phyloP scores from a whole-genome alignment of 2,888 invertebrate species.

The Mayetiola destructor region DNA sequence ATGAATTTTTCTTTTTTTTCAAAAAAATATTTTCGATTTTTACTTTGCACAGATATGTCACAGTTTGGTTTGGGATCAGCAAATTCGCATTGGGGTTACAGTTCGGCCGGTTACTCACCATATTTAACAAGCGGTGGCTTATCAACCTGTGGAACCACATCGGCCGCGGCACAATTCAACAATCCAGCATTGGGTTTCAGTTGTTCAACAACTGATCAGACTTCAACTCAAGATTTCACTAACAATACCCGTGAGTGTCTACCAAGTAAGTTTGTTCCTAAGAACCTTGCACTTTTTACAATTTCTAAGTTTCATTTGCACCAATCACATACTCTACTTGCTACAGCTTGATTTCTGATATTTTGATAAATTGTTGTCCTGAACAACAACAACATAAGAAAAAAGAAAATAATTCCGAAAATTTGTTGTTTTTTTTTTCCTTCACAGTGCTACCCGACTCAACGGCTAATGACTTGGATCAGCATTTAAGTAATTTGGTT shows the following conservation, averaged over 20 bases:
- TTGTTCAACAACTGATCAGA: constrained; percentile 52
- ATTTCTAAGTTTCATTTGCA: neutral
- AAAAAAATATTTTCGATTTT: neutral
- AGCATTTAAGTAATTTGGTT: constrained; percentile 51
- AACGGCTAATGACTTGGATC: constrained; percentile 57
- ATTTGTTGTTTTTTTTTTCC: neutral
- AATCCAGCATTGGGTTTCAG: constrained; percentile 59
- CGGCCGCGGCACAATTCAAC: constrained; percentile 55
- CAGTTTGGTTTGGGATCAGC: constrained; percentile 72
- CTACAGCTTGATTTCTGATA: too few relatives aligned
- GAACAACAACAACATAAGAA: neutral
- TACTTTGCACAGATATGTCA: constrained; percentile 62
- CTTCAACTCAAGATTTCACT: constrained; percentile 42
- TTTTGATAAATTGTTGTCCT: neutral
- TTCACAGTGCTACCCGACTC: constrained; percentile 60
- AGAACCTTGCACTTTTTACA: too few relatives aligned
- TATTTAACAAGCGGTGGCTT: constrained; percentile 55
- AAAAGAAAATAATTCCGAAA: neutral
- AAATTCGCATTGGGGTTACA: constrained; percentile 80
- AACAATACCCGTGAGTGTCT: constrained; percentile 42
- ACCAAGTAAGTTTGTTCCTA: constrained; percentile 29
- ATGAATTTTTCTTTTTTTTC: neutral
- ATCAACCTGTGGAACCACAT: constrained; percentile 61
- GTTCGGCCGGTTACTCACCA: constrained; percentile 72
- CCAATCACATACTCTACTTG: too few relatives aligned